Evolutionary conservation across 2,113 vertebrate species (phyloP).

Genomic region (Cyprinodon tularosa): DNA sequence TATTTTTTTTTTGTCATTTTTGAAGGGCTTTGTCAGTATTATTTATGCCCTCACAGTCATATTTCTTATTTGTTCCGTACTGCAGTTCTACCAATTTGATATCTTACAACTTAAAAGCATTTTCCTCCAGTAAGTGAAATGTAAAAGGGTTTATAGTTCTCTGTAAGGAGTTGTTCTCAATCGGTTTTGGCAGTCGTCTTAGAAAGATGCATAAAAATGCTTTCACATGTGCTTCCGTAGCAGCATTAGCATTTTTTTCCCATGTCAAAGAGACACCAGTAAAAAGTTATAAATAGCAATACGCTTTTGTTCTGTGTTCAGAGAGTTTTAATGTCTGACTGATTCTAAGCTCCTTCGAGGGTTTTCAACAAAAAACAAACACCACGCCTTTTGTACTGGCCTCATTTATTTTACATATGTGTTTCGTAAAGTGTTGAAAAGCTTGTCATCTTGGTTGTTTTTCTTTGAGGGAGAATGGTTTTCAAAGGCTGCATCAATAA

Average conservation of each 20-base stretch:
- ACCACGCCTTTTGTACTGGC: not conserved
- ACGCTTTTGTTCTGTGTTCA: not conserved
- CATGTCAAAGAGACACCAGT: not conserved
- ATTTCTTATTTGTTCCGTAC: no score
- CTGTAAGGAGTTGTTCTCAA: not conserved
- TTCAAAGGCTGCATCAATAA: constrained; percentile 61
- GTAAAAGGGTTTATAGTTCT: not conserved
- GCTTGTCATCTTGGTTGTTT: constrained; percentile 44
- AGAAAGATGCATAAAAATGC: not conserved
- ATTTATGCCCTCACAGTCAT: no score
- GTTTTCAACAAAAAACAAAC: constrained; percentile 1
- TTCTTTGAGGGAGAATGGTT: constrained; percentile 59
- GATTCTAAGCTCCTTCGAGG: not conserved
- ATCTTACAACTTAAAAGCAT: not conserved
- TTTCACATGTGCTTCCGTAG: not conserved
- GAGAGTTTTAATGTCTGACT: not conserved
- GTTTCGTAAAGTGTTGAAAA: constrained; percentile 25
- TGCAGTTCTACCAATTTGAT: no score
- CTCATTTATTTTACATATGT: constrained; percentile 13
- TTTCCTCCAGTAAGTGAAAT: not conserved
- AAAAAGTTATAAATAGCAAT: not conserved
- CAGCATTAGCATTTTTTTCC: not conserved
- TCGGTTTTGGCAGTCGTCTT: not conserved
- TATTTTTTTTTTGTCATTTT: no score
- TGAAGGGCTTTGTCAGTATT: no score